Conservation (phyloP, 2,113 vertebrate genomes). For the Ifrita kowaldi region DNA sequence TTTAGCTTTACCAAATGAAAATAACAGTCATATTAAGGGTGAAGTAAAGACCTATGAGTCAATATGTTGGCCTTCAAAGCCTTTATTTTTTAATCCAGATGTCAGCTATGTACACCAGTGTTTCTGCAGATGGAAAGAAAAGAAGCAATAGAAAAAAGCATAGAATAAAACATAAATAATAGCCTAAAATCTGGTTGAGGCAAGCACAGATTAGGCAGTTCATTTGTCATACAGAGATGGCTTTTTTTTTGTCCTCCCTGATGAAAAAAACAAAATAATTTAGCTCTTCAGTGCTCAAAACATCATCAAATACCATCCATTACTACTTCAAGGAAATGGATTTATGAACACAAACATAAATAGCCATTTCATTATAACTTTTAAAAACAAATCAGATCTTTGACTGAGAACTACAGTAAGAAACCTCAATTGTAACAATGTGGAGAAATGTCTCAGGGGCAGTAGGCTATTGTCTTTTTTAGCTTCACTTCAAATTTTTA, state of each 20-base stretch:
- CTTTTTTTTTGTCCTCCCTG: background rate
- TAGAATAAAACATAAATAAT: background rate
- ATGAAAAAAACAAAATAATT: background rate
- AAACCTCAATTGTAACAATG: background rate
- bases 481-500: background rate
- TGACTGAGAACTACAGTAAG: background rate
- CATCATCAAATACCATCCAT: background rate
- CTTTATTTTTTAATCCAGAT: background rate
- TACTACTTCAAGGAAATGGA: background rate
- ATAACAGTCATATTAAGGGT: background rate
- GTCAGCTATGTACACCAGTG: background rate
- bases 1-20: background rate
- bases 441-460: background rate
- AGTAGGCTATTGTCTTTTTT: background rate
- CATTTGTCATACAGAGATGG: background rate
- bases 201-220: background rate
- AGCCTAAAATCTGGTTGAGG: background rate
- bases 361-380: background rate
- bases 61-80: background rate
- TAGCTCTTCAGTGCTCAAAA: background rate
- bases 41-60: background rate
- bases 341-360: background rate
- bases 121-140: background rate
- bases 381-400: background rate
- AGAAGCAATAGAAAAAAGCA: background rate